Evolutionary conservation across 2,113 vertebrate species (phyloP), one percentile per base, ranked within the genome.

Genomic region (Thunnus thynnus): DNA sequence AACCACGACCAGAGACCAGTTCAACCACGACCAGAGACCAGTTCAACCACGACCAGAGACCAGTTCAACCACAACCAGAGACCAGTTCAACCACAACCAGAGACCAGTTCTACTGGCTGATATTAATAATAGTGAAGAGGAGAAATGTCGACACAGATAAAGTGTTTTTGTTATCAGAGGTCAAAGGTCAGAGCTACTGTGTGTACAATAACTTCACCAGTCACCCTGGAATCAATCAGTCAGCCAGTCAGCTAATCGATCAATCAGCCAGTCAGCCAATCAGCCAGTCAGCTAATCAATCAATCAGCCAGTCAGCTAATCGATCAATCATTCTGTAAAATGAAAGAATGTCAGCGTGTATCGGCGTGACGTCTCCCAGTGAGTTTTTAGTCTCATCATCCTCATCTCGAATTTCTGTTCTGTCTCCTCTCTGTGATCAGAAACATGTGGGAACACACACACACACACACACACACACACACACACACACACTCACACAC

Each of bases 401-500:
- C 13, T 61, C 63, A 22, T 22, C 27, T 48, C 48, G 12, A 41
- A 41, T 41, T 41, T 41, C 36, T 41, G 3, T 2, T 54, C 18
- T 22, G 44, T 52, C 52, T 44, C 20, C 18, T 7, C 75, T 69
- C 72, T 3, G 56, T 86, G 71, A 83, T 86, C 80, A 80, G 85
- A 75, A 83, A 76, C 85, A 71, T 76, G 70, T 79, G 70, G 57
- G 51, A 62, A 76, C 10, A 64, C 55, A 78, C 44, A 57, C 66
- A 41, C 66, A 36, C 60, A 36, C 66, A 68, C 66, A 68, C 25
- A 52, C 64, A 32, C 51, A 69, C 66, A 18, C 67, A 25, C 67
- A 72, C 54, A 67, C 50, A 62, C 65, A 20, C 51, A 22, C 25
- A 66, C 66, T 54, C 25, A 32, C 64, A 32, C 51, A 69, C 67